Evolutionary conservation across 2,113 vertebrate species (phyloP).

Genomic region (Psilopsiagon aurifrons): DNA sequence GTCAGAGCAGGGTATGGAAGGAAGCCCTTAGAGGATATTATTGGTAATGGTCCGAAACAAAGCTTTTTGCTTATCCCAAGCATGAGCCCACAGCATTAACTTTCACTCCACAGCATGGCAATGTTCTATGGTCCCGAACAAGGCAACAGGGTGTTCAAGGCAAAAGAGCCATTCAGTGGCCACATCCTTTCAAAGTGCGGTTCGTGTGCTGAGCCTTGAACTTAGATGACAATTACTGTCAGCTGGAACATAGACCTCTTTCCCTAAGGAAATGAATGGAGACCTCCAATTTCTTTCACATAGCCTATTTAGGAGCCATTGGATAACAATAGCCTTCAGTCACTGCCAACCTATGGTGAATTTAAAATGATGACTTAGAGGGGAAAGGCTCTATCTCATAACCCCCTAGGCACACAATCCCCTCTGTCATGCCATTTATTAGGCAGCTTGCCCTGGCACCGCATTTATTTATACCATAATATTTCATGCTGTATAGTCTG

Average conservation of each 20-base stretch:
- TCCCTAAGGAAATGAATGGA: conserved; percentile 3
- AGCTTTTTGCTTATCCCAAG: background rate
- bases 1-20: background rate
- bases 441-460: background rate
- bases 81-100: background rate
- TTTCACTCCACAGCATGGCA: background rate
- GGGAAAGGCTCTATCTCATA: background rate
- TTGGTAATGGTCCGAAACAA: conserved; percentile 15
- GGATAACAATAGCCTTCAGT: conserved; percentile 24
- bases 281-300: conserved; percentile 35
- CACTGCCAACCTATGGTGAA: background rate
- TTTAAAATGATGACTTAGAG: conserved; percentile 34
- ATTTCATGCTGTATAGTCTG: conserved; percentile 29
- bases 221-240: conserved; percentile 1
- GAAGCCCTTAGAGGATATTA: conserved; percentile 7
- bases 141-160: rapidly evolving
- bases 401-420: background rate
- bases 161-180: background rate
- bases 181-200: background rate
- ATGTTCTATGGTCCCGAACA: background rate
- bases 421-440: conserved; percentile 24
- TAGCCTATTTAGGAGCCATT: background rate
- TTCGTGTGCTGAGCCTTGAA: background rate
- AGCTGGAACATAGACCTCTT: background rate
- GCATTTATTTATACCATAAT: conserved; percentile 54